A percentile compares a stretch with the other conserved stretches of the same genome.
Evolutionary conservation across 2,888 invertebrate species (phyloP).

Genomic region (Heteromurus nitidus): DNA sequence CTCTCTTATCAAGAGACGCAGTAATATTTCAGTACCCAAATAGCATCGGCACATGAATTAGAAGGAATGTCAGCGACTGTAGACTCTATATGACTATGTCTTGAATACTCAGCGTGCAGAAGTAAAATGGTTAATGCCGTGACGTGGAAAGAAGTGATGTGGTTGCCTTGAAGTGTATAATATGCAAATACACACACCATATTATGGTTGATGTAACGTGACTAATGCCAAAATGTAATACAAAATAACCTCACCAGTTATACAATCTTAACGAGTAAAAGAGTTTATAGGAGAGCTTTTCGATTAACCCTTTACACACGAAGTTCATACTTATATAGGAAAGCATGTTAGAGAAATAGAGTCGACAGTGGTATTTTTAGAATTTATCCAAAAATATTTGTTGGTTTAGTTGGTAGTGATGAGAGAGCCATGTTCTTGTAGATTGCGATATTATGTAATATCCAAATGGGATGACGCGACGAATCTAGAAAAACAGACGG

Average conservation of each 20-base stretch:
- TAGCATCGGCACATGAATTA: slow-evolving; percentile 9
- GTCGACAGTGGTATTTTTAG: slow-evolving; percentile 52
- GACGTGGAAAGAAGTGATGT: slow-evolving; percentile 10
- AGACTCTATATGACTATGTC: too few relatives aligned
- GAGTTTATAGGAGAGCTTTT: too few relatives aligned
- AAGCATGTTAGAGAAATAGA: background rate
- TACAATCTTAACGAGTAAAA: too few relatives aligned
- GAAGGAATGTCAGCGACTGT: background rate
- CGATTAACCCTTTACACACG: too few relatives aligned
- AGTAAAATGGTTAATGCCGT: background rate
- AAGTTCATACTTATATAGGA: too few relatives aligned
- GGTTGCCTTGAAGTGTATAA: background rate
- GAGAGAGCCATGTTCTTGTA: background rate
- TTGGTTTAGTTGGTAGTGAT: slow-evolving; percentile 17
- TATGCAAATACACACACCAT: slow-evolving; percentile 2
- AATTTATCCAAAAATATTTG: slow-evolving; percentile 49
- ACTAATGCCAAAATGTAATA: slow-evolving; percentile 51
- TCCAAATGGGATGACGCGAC: slow-evolving; percentile 26
- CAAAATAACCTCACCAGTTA: too few relatives aligned
- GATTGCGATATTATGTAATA: slow-evolving; percentile 26
- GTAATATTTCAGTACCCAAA: slow-evolving; percentile 15
- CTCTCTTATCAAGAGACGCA: slow-evolving; percentile 22
- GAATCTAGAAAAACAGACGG: background rate
- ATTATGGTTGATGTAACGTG: slow-evolving; percentile 41
- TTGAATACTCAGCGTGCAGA: too few relatives aligned